A percentile compares a stretch with the other conserved stretches of the same genome.
These are phyloP conservation scores for Aurelia aurita complex sp. Pacific DNA, from an alignment of 30 jellyfish, hydroid and myxozoan species.

Conservation along the genomic window DNA sequence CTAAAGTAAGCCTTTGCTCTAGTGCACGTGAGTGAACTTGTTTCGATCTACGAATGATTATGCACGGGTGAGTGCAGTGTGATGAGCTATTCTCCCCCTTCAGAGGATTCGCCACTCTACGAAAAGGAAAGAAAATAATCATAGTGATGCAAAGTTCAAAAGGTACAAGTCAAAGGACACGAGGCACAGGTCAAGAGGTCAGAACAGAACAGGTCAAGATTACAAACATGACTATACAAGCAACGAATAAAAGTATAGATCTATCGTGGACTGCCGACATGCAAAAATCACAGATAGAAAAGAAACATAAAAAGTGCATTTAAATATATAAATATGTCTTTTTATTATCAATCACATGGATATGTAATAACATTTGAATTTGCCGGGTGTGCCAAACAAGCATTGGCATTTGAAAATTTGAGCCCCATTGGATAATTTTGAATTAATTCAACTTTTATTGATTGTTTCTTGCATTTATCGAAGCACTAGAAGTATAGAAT, in stretches of 20 bases:
- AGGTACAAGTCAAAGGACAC: background rate
- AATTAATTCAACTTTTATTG: too few relatives aligned
- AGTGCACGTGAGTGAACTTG: constrained; percentile 24
- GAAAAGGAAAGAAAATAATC: constrained; percentile 48
- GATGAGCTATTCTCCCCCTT: constrained; percentile 79
- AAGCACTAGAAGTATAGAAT: too few relatives aligned
- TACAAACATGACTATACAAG: background rate
- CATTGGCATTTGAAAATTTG: too few relatives aligned
- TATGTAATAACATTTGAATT: too few relatives aligned
- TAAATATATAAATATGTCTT: too few relatives aligned
- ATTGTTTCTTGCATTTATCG: too few relatives aligned
- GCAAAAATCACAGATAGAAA: too few relatives aligned
- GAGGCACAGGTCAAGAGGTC: background rate
- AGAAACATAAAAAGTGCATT: too few relatives aligned
- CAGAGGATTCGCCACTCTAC: constrained; percentile 79
- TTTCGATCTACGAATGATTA: background rate
- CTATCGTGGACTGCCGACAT: too few relatives aligned
- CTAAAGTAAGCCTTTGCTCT: constrained; percentile 1
- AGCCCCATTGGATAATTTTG: too few relatives aligned
- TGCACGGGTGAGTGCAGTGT: constrained; percentile 54
- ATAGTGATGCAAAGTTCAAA: background rate
- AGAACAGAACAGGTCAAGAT: background rate
- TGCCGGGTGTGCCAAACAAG: too few relatives aligned
- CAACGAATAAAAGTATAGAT: background rate
- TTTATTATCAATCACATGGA: too few relatives aligned